Evolutionary conservation across 2,888 invertebrate genomes (phyloP).

Genomic region (Formica aserva): DNA sequence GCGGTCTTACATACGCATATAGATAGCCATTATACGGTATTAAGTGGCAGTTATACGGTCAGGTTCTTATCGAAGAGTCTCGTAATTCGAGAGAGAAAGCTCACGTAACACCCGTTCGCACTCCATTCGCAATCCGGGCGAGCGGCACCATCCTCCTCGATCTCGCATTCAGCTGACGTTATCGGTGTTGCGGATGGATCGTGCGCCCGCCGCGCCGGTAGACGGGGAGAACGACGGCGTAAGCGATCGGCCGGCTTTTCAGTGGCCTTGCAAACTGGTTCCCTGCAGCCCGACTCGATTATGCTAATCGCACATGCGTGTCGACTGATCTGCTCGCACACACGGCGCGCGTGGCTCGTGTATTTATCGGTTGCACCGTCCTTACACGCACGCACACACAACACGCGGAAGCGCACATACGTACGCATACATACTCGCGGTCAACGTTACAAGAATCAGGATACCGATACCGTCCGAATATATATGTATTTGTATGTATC

Average conservation of each 20-base stretch:
- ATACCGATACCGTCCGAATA: slow-evolving; percentile 49
- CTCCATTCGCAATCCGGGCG: slow-evolving; percentile 21
- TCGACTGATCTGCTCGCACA: slow-evolving; percentile 77
- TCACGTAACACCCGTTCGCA: slow-evolving; percentile 36
- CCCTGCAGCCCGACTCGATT: slow-evolving; percentile 83
- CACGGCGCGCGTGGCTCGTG: slow-evolving; percentile 67
- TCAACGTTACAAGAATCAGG: slow-evolving; percentile 24
- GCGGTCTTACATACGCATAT: not conserved
- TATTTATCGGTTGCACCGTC: slow-evolving; percentile 69
- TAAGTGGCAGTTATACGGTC: slow-evolving; percentile 29
- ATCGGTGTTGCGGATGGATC: slow-evolving; percentile 81
- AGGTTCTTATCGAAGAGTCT: slow-evolving; percentile 35
- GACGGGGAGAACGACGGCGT: slow-evolving; percentile 60
- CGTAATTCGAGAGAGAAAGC: slow-evolving; percentile 40
- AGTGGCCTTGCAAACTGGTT: slow-evolving; percentile 86
- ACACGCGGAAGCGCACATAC: slow-evolving; percentile 4
- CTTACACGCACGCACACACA: slow-evolving; percentile 42
- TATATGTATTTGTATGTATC: not conserved
- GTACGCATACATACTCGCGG: slow-evolving; percentile 13
- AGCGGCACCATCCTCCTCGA: slow-evolving; percentile 45
- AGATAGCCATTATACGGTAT: slow-evolving; percentile 9
- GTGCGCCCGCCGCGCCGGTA: slow-evolving; percentile 74
- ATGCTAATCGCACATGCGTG: slow-evolving; percentile 84
- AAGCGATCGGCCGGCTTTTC: slow-evolving; percentile 79
- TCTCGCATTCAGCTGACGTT: slow-evolving; percentile 75